phyloP scores from a whole-genome alignment of 2,797 vertebrate genomes.

The Prionace glauca region DNA sequence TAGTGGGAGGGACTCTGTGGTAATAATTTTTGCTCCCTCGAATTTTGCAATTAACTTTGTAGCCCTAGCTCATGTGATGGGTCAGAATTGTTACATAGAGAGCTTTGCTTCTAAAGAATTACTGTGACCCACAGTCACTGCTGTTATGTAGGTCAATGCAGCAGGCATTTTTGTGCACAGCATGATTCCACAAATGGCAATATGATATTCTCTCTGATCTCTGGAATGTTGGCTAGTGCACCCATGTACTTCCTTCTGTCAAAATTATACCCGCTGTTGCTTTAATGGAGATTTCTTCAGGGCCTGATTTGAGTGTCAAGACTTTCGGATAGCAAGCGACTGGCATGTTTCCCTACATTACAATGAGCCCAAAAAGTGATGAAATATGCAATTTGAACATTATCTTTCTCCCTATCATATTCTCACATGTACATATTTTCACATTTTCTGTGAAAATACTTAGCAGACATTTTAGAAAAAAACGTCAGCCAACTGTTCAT shows the following conservation, averaged over 20 bases:
- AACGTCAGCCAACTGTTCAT: background rate
- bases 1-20: background rate
- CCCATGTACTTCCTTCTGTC: too few species aligned
- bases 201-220: background rate
- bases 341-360: background rate
- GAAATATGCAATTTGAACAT: background rate
- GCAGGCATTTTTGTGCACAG: background rate
- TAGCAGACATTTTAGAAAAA: background rate
- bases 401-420: background rate
- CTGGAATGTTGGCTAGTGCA: background rate
- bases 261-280: background rate
- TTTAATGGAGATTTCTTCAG: background rate
- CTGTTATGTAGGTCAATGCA: background rate
- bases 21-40: background rate
- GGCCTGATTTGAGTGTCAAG: too few species aligned
- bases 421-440: background rate
- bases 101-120: too few species aligned
- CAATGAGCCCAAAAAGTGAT: background rate
- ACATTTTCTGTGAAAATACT: background rate
- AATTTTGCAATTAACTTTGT: background rate
- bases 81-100: background rate
- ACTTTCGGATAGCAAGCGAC: background rate
- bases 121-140: background rate
- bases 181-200: background rate
- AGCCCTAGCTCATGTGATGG: background rate